These are phyloP conservation scores for Omphaloscelis lunosa DNA, from an alignment of 2,888 invertebrate species.

Conservation along the genomic window DNA sequence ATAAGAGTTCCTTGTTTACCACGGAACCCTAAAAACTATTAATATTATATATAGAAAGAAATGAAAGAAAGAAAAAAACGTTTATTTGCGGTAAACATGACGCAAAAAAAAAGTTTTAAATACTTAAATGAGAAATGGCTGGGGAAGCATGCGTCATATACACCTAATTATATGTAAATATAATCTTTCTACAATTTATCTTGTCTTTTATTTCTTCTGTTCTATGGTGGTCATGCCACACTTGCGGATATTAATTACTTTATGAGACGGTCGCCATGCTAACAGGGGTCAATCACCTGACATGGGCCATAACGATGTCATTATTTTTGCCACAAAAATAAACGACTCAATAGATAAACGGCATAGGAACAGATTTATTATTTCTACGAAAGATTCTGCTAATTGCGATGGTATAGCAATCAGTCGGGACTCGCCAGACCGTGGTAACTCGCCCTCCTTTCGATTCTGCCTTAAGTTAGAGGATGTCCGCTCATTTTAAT, in stretches of 20 bases:
- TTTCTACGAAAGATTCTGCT: constrained; percentile 27
- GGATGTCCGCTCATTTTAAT: constrained; percentile 67
- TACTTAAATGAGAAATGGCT: no score
- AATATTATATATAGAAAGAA: no score
- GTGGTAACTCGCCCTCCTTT: constrained; percentile 60
- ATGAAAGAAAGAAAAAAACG: no score
- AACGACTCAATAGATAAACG: background rate
- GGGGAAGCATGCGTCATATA: no score
- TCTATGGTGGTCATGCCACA: background rate
- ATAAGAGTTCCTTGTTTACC: no score
- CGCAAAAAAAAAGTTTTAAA: no score
- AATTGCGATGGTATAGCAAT: constrained; percentile 51
- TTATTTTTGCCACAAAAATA: background rate
- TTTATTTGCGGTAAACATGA: no score
- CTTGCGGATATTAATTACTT: background rate
- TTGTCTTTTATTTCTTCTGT: no score
- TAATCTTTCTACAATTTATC: no score
- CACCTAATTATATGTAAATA: no score
- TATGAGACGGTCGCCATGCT: background rate
- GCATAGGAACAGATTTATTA: constrained; percentile 14
- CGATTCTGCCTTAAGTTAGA: constrained; percentile 46
- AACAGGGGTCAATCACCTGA: background rate
- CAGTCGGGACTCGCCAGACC: constrained; percentile 52
- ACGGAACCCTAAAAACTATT: no score
- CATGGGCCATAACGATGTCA: background rate